Evolutionary conservation across 2,113 vertebrate genomes (phyloP).

Genomic region (Halcyon senegalensis): DNA sequence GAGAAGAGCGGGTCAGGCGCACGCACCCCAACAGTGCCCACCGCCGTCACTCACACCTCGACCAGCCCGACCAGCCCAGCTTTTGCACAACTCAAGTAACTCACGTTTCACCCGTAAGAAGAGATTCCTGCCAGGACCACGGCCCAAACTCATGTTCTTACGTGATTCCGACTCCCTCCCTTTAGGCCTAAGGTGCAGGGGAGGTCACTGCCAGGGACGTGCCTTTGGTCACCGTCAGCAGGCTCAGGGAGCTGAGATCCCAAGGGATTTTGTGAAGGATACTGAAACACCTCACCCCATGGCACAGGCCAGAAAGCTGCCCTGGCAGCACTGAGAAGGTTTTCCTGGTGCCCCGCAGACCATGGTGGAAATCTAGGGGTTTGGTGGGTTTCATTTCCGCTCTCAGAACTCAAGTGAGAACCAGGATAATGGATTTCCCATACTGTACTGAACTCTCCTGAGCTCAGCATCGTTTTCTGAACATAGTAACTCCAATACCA

Average conservation of each 20-base stretch:
- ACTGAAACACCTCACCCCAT: not conserved
- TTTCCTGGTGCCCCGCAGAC: not conserved
- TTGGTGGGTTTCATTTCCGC: not conserved
- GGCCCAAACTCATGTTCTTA: not conserved
- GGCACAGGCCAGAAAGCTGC: not conserved
- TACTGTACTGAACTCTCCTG: too few relatives aligned
- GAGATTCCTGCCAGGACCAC: not conserved
- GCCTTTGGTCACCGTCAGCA: accelerated
- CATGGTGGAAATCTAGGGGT: not conserved
- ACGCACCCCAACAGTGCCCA: not conserved
- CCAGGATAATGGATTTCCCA: not conserved
- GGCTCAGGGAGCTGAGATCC: not conserved
- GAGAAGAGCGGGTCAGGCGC: too few relatives aligned
- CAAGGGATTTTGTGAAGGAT: not conserved
- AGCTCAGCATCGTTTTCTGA: not conserved
- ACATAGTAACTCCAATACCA: not conserved
- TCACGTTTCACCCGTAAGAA: not conserved
- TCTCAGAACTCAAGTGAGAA: not conserved
- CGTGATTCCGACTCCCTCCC: not conserved
- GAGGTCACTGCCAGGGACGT: accelerated
- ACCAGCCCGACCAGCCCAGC: not conserved
- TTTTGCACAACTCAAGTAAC: not conserved
- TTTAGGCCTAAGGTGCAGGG: too few relatives aligned
- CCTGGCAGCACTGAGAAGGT: accelerated
- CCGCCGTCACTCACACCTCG: accelerated